Conservation (phyloP, 2,797 vertebrate genomes). For the Silurus aristotelis region DNA sequence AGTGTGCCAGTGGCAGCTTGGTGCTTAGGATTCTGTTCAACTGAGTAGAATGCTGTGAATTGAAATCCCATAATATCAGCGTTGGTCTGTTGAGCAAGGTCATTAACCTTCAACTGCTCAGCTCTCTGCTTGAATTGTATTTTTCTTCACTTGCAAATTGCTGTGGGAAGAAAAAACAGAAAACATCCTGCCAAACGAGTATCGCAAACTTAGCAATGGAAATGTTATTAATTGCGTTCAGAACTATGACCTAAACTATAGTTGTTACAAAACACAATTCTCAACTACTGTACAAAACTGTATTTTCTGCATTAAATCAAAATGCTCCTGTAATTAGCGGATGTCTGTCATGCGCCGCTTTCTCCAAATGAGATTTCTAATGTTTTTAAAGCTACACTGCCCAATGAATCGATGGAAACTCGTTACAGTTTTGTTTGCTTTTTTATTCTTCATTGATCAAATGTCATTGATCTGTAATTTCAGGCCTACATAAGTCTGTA, state of each 20-base stretch:
- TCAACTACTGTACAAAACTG: background rate
- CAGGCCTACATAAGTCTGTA: background rate
- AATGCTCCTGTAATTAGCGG: background rate
- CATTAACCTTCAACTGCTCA: conserved; percentile 28
- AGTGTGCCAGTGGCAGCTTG: background rate
- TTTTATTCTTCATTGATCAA: conserved; percentile 7
- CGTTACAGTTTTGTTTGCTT: background rate
- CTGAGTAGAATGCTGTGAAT: conserved; percentile 26
- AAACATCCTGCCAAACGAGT: background rate
- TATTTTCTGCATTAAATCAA: background rate
- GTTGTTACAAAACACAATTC: background rate
- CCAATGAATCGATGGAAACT: conserved; percentile 8
- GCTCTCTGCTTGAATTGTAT: conserved; percentile 18
- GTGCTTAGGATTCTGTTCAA: conserved; percentile 12
- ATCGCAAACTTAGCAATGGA: background rate
- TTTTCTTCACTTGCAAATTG: background rate
- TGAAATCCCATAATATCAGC: conserved; percentile 24
- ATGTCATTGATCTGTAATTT: conserved; percentile 29
- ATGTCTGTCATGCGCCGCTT: background rate
- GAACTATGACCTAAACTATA: conserved; percentile 4
- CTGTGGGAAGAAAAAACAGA: background rate
- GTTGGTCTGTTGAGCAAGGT: conserved; percentile 23
- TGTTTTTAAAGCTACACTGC: background rate
- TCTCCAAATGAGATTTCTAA: background rate
- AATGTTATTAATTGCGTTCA: background rate